phyloP scores from a whole-genome alignment of 2,797 vertebrate genomes.

The Catharus ustulatus region DNA sequence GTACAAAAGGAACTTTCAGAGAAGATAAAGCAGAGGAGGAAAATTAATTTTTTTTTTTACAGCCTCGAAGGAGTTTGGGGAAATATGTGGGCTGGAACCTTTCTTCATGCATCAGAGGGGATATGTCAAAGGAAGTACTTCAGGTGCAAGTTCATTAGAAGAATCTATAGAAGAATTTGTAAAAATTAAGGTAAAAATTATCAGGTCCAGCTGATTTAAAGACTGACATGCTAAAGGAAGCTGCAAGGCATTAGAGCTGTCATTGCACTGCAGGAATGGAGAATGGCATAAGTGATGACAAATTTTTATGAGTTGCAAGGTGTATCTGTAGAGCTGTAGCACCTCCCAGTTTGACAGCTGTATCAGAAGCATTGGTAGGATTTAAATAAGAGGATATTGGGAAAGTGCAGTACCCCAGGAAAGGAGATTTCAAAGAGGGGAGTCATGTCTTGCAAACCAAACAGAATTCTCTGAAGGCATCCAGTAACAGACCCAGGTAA shows the following conservation, averaged over 20 bases:
- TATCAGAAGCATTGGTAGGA: neutral
- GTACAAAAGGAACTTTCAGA: slow-evolving; percentile 37
- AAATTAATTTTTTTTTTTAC: slow-evolving; percentile 24
- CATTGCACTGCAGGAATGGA: neutral
- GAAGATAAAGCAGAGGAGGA: slow-evolving; percentile 34
- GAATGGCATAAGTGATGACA: neutral
- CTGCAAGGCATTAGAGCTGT: neutral
- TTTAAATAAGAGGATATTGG: neutral
- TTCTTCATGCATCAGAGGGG: slow-evolving; percentile 15
- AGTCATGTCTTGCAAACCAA: neutral
- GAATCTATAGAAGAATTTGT: slow-evolving; percentile 5
- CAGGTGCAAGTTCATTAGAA: slow-evolving; percentile 1
- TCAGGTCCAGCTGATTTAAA: neutral
- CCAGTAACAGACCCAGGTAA: neutral
- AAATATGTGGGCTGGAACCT: slow-evolving; percentile 21
- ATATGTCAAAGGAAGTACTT: neutral
- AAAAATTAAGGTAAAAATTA: slow-evolving; percentile 41
- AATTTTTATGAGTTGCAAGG: neutral
- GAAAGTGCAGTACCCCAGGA: neutral
- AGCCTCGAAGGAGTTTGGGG: slow-evolving; percentile 28
- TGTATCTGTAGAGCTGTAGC: neutral
- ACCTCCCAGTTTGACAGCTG: neutral
- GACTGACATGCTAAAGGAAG: slow-evolving; percentile 26
- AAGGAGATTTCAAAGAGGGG: neutral
- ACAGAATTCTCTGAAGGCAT: neutral